Evolutionary conservation across 2,888 invertebrate genomes (phyloP), one percentile per base, ranked within the genome.

Genomic region (Tubiluchus corallicola): DNA sequence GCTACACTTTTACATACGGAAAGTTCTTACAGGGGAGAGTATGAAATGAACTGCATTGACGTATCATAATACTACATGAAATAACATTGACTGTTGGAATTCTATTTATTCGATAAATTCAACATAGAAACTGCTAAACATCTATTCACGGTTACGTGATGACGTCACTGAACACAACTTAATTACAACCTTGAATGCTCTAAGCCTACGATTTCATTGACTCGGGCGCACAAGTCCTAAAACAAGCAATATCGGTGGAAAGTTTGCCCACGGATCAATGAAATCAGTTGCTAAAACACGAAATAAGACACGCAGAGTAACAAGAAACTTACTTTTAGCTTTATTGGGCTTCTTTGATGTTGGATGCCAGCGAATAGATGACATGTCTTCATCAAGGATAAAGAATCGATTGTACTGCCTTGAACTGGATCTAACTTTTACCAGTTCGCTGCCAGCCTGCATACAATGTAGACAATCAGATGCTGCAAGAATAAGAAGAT

Each of bases 291-390:
- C 17, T 5, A 40, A 37, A 20, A 3, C 3, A 15, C 43, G 40
- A 18, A 29, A 40, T 1, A 37, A 45, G 15, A 15, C n/a, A 20
- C 18, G n/a, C n/a, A n/a, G n/a, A n/a, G 20, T 13, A 44, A 39
- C 15, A 40, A 5, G 4, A 9, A 9, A 60, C 63, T 58, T 57
- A 72, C 72, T 67, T 57, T 65, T 60, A 2, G 73, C 72, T 59
- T 72, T 72, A 51, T 70, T 68, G 18, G 70, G 65, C 53, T 73
- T 73, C 57, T 73, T 73, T 45, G 69, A 68, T 2, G 72, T 70
- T 3, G 73, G 73, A 38, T 69, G 66, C 73, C 73, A 73, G 43
- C 70, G 59, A 15, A 73, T 64, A 50, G 69, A 66, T 2, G 67
- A 65, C 49, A 69, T 58, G 52, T 72, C 71, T 20, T 66, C 62